These are phyloP conservation scores for Apostichopus leukothele DNA, from an alignment of 53 echinoderm and acorn worm genomes.

Conservation along the genomic window DNA sequence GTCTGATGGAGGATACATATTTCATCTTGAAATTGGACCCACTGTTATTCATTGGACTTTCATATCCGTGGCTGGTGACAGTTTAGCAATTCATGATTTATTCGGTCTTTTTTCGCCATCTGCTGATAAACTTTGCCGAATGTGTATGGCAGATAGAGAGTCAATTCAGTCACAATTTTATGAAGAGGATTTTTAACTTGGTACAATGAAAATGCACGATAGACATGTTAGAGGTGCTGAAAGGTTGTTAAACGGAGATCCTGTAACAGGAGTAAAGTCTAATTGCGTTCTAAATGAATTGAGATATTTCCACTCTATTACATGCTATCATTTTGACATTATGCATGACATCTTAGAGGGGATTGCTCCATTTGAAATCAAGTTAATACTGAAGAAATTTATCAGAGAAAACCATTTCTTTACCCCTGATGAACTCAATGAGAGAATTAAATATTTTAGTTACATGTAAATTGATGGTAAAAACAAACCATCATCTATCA, in stretches of 20 bases:
- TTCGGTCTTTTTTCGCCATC: no score
- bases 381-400: background rate
- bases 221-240: background rate
- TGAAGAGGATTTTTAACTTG: background rate
- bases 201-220: background rate
- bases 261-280: background rate
- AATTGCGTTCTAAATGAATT: background rate
- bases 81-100: no score
- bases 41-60: no score
- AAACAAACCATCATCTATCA: slow-evolving; percentile 2
- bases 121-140: no score
- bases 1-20: no score
- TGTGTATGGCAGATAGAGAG: no score
- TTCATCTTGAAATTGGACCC: no score
- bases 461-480: background rate
- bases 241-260: background rate
- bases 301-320: background rate
- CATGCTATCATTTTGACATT: background rate
- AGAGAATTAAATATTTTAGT: background rate
- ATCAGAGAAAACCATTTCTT: background rate
- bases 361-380: background rate
- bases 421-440: background rate
- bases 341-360: slow-evolving; percentile 12
- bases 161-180: no score
- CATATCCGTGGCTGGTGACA: no score